Evolutionary conservation across 2,797 vertebrate genomes (phyloP), one percentile per base, ranked within the genome.

Genomic region (Acipenser transmontanus): DNA sequence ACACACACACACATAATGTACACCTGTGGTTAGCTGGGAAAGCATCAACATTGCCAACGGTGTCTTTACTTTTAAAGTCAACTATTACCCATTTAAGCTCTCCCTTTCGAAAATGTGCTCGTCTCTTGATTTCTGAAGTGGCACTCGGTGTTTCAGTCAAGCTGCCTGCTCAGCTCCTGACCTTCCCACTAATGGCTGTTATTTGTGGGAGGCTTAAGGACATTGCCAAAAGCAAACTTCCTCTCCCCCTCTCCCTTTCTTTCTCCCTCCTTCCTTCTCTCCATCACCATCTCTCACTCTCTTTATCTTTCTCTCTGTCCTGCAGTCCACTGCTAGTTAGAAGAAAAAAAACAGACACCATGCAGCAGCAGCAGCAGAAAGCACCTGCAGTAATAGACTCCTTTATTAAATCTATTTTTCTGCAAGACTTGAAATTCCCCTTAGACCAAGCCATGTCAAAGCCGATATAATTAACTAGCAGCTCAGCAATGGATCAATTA

Each of bases 401-500:
- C 92, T 97, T 97, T 95, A 96, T 95, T 97, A 96, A 97, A 96
- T 96, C 93, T 96, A 95, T 95, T 96, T 96, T 94, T 96, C 92
- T 95, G 93, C 93, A 94, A 92, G 95, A 96, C 93, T 94, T 89
- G 88, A 93, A 92, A 95, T 92, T 95, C 92, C 94, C 94, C 76
- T 62, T 81, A 91, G 93, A 93, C 89, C 76, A 72, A 91, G 92
- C 93, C 95, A 94, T 95, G 96, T 97, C 96, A 93, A 95, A 97
- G 95, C 94, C 94, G 91, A 95, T 96, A 98, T 98, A 98, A 98
- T 98, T 98, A 99, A 99, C 96, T 97, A 95, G 93, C 95, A 93
- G 93, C 95, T 96, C 94, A 95, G 96, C 95, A 97, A 97, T 92
- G 95, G 96, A 98, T 99, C 96, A 98, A 98, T 99, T 98, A 97